A percentile compares a stretch with the other conserved stretches of the same genome.
phyloP scores from a whole-genome alignment of 1,140 invertebrate species.

The Pachyrhynchus sulphureomaculatus region DNA sequence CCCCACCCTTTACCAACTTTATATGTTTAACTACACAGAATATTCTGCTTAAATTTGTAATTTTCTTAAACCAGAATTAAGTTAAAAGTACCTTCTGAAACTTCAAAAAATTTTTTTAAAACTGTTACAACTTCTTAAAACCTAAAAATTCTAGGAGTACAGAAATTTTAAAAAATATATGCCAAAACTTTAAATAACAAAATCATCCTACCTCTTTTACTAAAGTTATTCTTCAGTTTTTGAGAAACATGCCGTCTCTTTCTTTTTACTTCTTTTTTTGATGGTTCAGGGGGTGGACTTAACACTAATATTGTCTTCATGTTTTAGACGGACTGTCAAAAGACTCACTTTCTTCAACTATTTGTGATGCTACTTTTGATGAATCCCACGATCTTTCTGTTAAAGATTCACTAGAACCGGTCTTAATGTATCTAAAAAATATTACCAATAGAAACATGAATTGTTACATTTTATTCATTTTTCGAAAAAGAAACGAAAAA shows the following conservation, averaged over 20 bases:
- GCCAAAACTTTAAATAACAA: conserved; percentile 1
- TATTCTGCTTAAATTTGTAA: too few relatives aligned
- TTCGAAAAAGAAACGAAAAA: too few relatives aligned
- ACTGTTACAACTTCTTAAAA: too few relatives aligned
- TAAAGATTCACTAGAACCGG: conserved; percentile 42
- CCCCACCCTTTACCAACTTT: too few relatives aligned
- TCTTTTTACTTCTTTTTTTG: conserved; percentile 46
- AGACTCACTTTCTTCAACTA: conserved; percentile 46
- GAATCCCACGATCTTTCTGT: conserved; percentile 50
- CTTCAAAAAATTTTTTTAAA: too few relatives aligned
- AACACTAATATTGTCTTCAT: conserved; percentile 33
- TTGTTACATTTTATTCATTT: too few relatives aligned
- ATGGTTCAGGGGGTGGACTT: conserved; percentile 30
- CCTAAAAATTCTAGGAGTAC: background rate
- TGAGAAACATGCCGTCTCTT: conserved; percentile 53
- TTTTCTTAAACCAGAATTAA: too few relatives aligned
- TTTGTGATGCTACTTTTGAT: conserved; percentile 47
- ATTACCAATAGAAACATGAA: too few relatives aligned
- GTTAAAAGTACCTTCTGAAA: too few relatives aligned
- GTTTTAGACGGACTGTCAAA: conserved; percentile 31
- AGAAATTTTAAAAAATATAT: conserved; percentile 1
- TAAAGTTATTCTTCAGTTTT: conserved; percentile 53
- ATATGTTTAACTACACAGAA: too few relatives aligned
- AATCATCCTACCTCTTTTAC: conserved; percentile 52
- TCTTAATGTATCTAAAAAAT: conserved; percentile 38